These are phyloP conservation scores for Darevskia mixta DNA, from an alignment of 2,797 vertebrate genomes.

Conservation along the genomic window DNA sequence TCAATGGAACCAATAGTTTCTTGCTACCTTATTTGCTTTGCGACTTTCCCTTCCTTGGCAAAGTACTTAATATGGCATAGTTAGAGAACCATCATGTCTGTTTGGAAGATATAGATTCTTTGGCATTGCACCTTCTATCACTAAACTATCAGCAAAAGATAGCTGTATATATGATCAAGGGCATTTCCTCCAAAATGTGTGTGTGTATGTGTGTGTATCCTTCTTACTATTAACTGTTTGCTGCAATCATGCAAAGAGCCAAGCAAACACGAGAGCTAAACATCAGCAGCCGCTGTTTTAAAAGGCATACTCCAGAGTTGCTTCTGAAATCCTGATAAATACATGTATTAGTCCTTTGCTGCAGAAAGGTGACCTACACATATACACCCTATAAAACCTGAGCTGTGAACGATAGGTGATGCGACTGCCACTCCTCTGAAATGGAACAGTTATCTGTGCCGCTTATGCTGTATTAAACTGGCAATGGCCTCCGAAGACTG, in stretches of 20 bases:
- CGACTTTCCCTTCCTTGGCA: slow-evolving; percentile 25
- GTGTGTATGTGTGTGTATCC: no score
- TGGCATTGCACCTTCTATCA: slow-evolving; percentile 59
- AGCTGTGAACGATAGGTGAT: slow-evolving; percentile 24
- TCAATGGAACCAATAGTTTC: neutral
- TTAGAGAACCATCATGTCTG: slow-evolving; percentile 20
- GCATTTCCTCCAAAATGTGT: slow-evolving; percentile 43
- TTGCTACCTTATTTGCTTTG: neutral
- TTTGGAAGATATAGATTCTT: slow-evolving; percentile 44
- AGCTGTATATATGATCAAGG: slow-evolving; percentile 15
- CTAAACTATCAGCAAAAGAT: slow-evolving; percentile 30
- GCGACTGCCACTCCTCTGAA: slow-evolving; percentile 33
- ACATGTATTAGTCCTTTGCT: slow-evolving; percentile 45
- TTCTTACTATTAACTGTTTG: slow-evolving; percentile 33
- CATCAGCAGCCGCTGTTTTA: slow-evolving; percentile 54
- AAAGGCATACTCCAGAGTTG: slow-evolving; percentile 39
- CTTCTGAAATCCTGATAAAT: slow-evolving; percentile 65
- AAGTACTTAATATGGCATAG: slow-evolving; percentile 33
- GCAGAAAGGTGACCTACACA: neutral
- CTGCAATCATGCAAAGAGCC: slow-evolving; percentile 49
- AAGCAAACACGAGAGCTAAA: slow-evolving; percentile 53
- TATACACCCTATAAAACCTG: slow-evolving; percentile 22
- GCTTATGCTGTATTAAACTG: neutral
- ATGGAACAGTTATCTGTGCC: slow-evolving; percentile 17
- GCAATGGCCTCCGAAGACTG: slow-evolving; percentile 1